Conservation (phyloP, 2,113 vertebrate genomes). For the Nettapus auritus region DNA sequence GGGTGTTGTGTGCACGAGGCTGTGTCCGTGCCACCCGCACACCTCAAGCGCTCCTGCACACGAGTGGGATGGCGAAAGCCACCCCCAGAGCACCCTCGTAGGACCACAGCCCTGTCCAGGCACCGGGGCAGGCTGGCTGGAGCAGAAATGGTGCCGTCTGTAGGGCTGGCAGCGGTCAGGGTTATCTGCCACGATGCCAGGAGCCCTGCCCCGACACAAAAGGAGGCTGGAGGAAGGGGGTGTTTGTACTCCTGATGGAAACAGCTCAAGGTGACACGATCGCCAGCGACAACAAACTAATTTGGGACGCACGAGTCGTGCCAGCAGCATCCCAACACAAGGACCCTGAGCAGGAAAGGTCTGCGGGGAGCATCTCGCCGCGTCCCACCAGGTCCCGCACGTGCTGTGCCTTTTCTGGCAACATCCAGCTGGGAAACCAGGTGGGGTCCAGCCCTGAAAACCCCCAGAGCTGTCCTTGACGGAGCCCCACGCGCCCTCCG, state of each 20-base stretch:
- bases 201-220: not conserved
- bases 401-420: not conserved
- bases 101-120: not conserved
- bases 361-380: not conserved
- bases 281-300: not conserved
- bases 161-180: not conserved
- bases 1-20: not conserved
- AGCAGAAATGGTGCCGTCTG: not conserved
- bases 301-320: not conserved
- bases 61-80: not conserved
- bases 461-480: not conserved
- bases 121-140: not conserved
- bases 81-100: not conserved
- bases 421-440: conserved; percentile 51
- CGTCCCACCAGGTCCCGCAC: not conserved
- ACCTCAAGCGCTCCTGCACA: not conserved
- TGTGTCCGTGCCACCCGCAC: not conserved
- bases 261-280: not conserved
- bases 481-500: not conserved
- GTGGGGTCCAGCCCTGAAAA: conserved; percentile 41
- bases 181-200: not conserved
- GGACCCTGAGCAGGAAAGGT: not conserved
- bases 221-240: not conserved
- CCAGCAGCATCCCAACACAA: not conserved
- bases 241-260: not conserved